Base-by-base conservation (phyloP, 2,888 invertebrate species). In the Catocala nupta region DNA sequence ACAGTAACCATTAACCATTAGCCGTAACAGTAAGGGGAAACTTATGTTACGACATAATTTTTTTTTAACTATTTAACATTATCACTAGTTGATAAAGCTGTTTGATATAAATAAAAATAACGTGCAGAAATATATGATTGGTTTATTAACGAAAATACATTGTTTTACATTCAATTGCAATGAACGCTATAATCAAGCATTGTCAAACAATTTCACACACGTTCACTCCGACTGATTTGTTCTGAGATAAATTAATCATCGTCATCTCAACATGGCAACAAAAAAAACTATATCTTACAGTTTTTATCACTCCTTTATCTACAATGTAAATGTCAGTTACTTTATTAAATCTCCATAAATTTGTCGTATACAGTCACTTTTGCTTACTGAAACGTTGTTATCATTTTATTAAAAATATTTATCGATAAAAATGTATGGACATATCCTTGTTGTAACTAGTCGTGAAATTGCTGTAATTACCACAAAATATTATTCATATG, bases 301-400 rank as follows among this genome's bases (percentile, higher is more conserved):
- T 73, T 57, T 71, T 73, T 73, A 77, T 78, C 78, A 58, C 56
- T 10, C 43, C 50, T 66, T 59, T 71, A 77, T 78, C 71, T 71
- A 59, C 77, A 65, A 47, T 56, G 69, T 77, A 78, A 78, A 78
- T 76, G 79, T 64, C 77, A 77, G 63, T 65, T 55, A 69, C 71
- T 71, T 77, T 65, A 76, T 76, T 73, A 71, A 77, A 73, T 78
- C 69, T 66, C 59, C 71, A 78, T 77, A 76, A 78, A 76, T 69
- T 69, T 55, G 63, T 76, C 67, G 61, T 73, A 57, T 50, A 65
- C n/a, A 68, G 60, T 63, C 63, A 50, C 52, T 62, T 59, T 59
- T 57, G 11, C 48, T 55, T 63, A 65, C 60, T 47, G 59, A 48
- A 62, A 76, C 63, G 42, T 59, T 65, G 63, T 54, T 60, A 54